phyloP scores from a whole-genome alignment of 1,140 invertebrate genomes.

The Zaprionus ornatus region DNA sequence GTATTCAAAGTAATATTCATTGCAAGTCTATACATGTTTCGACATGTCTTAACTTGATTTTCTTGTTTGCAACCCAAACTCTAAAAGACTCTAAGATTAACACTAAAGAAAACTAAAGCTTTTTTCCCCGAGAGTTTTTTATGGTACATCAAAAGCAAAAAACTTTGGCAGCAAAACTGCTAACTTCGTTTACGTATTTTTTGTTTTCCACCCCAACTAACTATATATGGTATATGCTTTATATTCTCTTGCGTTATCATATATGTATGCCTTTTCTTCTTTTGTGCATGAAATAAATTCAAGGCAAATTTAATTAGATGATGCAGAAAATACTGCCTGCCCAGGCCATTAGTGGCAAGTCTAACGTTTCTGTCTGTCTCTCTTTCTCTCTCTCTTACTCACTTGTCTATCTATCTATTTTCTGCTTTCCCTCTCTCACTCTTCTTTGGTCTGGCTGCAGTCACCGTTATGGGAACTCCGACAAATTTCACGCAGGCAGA shows the following conservation, averaged over 20 bases:
- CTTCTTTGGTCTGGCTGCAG: constrained; percentile 32
- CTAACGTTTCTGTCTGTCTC: neutral
- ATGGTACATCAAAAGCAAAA: neutral
- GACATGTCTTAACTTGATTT: too few species aligned
- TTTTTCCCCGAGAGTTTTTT: too few species aligned
- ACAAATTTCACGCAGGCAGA: constrained; percentile 74
- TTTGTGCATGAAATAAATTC: neutral
- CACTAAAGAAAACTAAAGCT: neutral
- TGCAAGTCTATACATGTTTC: too few species aligned
- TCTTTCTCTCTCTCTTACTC: neutral
- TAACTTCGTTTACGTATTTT: neutral
- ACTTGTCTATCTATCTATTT: neutral
- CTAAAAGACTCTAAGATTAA: neutral
- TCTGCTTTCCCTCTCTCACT: neutral
- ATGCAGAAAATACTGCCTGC: constrained; percentile 9
- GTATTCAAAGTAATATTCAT: too few species aligned
- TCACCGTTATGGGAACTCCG: constrained; percentile 78
- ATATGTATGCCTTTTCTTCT: neutral
- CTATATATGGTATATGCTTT: neutral
- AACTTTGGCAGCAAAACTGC: neutral
- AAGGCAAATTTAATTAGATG: constrained; percentile 33
- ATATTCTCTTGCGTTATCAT: neutral
- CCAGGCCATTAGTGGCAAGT: neutral
- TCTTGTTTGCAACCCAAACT: neutral
- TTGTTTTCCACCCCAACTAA: neutral